Evolutionary conservation across 2,113 vertebrate species (phyloP).

Genomic region (Dicrurus megarhynchus): DNA sequence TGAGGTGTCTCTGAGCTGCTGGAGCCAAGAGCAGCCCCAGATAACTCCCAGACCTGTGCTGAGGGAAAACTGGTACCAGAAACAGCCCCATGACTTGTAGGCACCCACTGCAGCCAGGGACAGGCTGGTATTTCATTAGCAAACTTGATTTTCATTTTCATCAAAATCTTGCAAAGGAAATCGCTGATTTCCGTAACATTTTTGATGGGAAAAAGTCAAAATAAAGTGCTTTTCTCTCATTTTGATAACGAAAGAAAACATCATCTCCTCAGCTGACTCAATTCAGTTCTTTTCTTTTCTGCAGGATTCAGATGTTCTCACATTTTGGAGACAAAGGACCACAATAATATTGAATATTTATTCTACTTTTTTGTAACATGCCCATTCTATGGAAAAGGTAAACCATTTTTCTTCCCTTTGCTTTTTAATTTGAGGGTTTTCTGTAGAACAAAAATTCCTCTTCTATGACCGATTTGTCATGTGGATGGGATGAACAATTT

Average conservation of each 20-base stretch:
- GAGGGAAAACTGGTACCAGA: neutral
- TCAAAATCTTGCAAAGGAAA: neutral
- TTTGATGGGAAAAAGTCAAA: constrained; percentile 12
- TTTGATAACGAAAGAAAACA: neutral
- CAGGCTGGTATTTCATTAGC: neutral
- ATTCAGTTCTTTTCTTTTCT: neutral
- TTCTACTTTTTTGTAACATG: neutral
- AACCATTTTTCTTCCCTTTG: neutral
- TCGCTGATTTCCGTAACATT: neutral
- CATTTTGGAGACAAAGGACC: neutral
- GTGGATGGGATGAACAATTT: neutral
- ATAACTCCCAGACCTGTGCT: neutral
- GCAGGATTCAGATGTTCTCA: neutral
- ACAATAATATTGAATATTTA: neutral
- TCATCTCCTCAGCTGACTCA: neutral
- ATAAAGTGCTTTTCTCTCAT: neutral
- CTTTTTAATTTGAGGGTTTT: neutral
- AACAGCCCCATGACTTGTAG: neutral
- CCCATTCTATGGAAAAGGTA: neutral
- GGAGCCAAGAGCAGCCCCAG: neutral
- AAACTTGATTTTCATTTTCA: neutral
- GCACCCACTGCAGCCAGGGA: neutral
- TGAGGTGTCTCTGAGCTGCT: neutral
- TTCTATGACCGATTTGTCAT: neutral
- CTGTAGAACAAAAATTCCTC: neutral